A percentile compares a stretch with the other conserved stretches of the same genome.
phyloP scores from a whole-genome alignment of 2,888 invertebrate species.

The Aporophyla nigra region DNA sequence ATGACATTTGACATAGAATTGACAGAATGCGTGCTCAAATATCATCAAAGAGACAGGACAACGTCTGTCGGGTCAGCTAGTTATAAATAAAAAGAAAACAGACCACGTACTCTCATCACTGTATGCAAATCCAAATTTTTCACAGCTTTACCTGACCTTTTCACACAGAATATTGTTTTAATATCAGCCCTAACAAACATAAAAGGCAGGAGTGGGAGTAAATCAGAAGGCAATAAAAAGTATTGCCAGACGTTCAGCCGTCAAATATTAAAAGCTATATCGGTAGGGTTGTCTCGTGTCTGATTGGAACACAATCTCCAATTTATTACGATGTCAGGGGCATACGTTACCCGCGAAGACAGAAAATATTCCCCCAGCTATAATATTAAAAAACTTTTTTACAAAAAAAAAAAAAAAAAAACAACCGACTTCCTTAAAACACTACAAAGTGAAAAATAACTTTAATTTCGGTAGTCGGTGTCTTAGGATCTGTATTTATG shows the following conservation, averaged over 20 bases:
- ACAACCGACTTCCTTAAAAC: too few species aligned
- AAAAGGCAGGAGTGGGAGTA: conserved; percentile 20
- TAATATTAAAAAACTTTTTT: too few species aligned
- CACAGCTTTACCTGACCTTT: neutral
- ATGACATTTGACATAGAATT: too few species aligned
- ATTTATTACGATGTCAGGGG: conserved; percentile 46
- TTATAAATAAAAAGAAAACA: conserved; percentile 6
- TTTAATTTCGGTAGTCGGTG: too few species aligned
- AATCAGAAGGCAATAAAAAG: conserved; percentile 58
- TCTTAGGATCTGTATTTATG: too few species aligned
- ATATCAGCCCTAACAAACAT: conserved; percentile 12
- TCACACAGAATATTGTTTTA: conserved; percentile 6
- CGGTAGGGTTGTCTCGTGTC: conserved; percentile 41
- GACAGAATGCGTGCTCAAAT: too few species aligned
- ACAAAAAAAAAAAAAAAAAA: too few species aligned
- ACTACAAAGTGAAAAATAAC: too few species aligned
- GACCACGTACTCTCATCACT: neutral
- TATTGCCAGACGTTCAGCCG: conserved; percentile 48
- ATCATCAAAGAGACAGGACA: too few species aligned
- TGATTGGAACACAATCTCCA: conserved; percentile 36
- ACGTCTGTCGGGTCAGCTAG: too few species aligned
- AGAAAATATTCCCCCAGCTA: conserved; percentile 31
- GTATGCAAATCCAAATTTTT: neutral
- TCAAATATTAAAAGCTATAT: conserved; percentile 61
- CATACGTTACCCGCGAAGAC: neutral